These are phyloP conservation scores for Parapristionchus giblindavisi DNA, from an alignment of 2,888 invertebrate genomes.

Conservation along the genomic window DNA sequence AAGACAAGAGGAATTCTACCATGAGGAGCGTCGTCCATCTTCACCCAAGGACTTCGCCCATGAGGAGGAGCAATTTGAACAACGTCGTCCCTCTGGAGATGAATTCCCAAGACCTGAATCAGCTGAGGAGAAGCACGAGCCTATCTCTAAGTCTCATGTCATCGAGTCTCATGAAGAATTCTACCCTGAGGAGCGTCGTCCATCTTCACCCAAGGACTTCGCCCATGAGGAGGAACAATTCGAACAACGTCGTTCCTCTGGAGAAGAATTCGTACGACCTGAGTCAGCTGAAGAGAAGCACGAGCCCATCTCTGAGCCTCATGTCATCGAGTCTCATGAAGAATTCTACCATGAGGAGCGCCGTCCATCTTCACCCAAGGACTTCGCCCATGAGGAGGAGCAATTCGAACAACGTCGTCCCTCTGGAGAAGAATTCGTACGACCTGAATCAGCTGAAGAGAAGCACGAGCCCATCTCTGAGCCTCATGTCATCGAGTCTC, in stretches of 20 bases:
- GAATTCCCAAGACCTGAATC: background rate
- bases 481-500: slow-evolving; percentile 20
- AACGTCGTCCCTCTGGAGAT: background rate
- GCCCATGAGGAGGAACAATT: slow-evolving; percentile 12
- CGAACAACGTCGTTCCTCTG: slow-evolving; percentile 42
- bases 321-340: slow-evolving; percentile 35
- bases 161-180: slow-evolving; percentile 37
- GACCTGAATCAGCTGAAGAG: slow-evolving; percentile 18
- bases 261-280: slow-evolving; percentile 40
- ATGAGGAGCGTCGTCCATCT: background rate
- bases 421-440: background rate
- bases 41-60: slow-evolving; percentile 18
- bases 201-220: slow-evolving; percentile 25
- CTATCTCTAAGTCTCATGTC: slow-evolving; percentile 29
- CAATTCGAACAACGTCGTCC: slow-evolving; percentile 3
- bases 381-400: background rate
- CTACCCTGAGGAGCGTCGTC: background rate
- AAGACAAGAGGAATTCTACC: background rate
- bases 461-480: slow-evolving; percentile 35
- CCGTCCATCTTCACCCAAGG: slow-evolving; percentile 5
- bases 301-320: slow-evolving; percentile 1
- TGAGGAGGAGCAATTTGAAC: background rate
- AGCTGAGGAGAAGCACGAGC: background rate
- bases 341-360: background rate
- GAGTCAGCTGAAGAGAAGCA: slow-evolving; percentile 39